A percentile compares a stretch with the other conserved stretches of the same genome.
phyloP scores from a whole-genome alignment of 2,888 invertebrate genomes.

The Drosophila anomalata region DNA sequence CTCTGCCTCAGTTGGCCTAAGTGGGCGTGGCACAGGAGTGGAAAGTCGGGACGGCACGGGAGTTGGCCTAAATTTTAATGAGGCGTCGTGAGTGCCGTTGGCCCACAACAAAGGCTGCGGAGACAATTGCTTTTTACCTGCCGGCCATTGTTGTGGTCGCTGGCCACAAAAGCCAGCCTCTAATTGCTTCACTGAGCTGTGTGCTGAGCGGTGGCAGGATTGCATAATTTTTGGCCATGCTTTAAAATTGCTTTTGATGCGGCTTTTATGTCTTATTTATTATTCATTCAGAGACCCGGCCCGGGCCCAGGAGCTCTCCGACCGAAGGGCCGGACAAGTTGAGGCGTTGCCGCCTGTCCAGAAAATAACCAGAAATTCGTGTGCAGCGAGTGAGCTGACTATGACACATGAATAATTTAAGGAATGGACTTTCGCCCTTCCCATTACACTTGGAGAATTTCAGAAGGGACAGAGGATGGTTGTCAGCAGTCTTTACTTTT shows the following conservation, averaged over 20 bases:
- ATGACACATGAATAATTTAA: conserved; percentile 40
- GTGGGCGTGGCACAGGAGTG: background rate
- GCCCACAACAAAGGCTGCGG: conserved; percentile 75
- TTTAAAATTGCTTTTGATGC: conserved; percentile 74
- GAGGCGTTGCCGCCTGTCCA: conserved; percentile 59
- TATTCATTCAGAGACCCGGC: conserved; percentile 57
- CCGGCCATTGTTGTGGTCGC: conserved; percentile 64
- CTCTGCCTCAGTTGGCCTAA: background rate
- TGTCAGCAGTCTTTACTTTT: too few relatives aligned
- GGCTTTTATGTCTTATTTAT: conserved; percentile 79
- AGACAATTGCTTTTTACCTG: conserved; percentile 79
- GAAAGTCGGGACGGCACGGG: background rate
- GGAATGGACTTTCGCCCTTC: conserved; percentile 6
- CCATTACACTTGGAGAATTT: conserved; percentile 11
- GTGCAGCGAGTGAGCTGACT: conserved; percentile 33
- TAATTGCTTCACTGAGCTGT: conserved; percentile 40
- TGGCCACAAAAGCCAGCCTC: conserved; percentile 39
- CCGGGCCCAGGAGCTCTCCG: background rate
- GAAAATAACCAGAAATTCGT: conserved; percentile 38
- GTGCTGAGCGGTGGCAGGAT: conserved; percentile 41
- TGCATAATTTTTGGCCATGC: conserved; percentile 66
- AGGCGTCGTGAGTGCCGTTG: conserved; percentile 58
- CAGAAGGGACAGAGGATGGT: background rate
- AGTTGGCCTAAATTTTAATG: conserved; percentile 78
- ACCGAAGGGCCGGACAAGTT: conserved; percentile 55